These are phyloP conservation scores for Embidobia sp. DNA, from an alignment of 2,888 invertebrate genomes.

Conservation along the genomic window DNA sequence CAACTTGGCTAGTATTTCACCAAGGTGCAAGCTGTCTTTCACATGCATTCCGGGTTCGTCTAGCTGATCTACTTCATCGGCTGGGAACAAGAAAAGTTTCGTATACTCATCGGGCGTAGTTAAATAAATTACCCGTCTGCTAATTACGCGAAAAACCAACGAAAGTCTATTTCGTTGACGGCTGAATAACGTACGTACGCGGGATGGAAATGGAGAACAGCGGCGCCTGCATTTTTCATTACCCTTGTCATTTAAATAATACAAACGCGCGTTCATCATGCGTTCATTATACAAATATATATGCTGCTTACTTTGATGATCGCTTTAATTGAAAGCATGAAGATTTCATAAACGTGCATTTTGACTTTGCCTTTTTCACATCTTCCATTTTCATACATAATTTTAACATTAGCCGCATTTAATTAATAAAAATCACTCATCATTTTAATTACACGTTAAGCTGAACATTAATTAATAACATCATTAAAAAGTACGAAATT, in stretches of 20 bases:
- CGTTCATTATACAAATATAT: conserved; percentile 14
- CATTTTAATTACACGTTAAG: too few species aligned
- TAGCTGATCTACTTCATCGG: conserved; percentile 45
- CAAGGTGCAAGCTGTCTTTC: conserved; percentile 59
- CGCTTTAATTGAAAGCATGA: conserved; percentile 12
- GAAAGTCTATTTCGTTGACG: conserved; percentile 67
- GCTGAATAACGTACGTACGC: conserved; percentile 36
- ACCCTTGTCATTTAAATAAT: conserved; percentile 54
- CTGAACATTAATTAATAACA: too few species aligned
- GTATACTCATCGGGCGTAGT: conserved; percentile 70
- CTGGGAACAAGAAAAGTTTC: conserved; percentile 70
- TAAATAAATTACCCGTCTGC: conserved; percentile 76
- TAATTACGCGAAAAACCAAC: conserved; percentile 75
- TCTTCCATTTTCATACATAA: too few species aligned
- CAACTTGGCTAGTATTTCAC: conserved; percentile 52
- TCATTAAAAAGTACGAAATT: too few species aligned
- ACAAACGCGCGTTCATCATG: conserved; percentile 20
- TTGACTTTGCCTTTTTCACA: too few species aligned
- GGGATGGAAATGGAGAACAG: conserved; percentile 37
- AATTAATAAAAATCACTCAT: too few species aligned
- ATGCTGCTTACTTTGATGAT: neutral
- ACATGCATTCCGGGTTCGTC: conserved; percentile 44
- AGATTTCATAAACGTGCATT: conserved; percentile 6
- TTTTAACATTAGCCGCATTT: too few species aligned
- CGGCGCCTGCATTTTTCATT: conserved; percentile 31